Conservation (phyloP, 2,113 vertebrate species). For the Psammodynastes pulverulentus region DNA sequence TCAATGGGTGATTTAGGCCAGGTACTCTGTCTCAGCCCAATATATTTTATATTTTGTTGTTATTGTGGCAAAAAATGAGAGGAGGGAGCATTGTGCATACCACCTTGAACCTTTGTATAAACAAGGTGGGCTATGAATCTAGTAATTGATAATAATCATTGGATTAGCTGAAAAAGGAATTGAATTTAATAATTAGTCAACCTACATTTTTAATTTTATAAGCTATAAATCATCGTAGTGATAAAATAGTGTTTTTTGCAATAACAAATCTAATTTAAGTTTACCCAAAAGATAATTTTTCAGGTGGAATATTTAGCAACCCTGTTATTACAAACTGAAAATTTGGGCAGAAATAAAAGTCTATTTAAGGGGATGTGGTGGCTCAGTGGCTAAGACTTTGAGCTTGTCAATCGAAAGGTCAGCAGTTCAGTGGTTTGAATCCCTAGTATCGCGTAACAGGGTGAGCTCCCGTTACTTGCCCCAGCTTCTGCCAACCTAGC, state of each 20-base stretch:
- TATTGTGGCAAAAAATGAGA: neutral
- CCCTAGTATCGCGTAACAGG: too few species aligned
- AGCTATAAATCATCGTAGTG: neutral
- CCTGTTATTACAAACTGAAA: neutral
- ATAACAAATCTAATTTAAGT: neutral
- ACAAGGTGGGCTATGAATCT: neutral
- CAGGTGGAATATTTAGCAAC: neutral
- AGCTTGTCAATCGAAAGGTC: too few species aligned
- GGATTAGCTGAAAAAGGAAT: accelerated
- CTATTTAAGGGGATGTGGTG: too few species aligned
- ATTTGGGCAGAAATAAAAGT: neutral
- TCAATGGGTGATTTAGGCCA: neutral
- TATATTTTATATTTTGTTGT: neutral
- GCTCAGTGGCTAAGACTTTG: too few species aligned
- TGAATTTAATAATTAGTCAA: neutral
- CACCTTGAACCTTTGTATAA: neutral
- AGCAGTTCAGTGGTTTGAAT: too few species aligned
- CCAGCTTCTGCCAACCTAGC: too few species aligned
- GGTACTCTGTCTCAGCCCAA: neutral
- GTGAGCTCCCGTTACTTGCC: too few species aligned
- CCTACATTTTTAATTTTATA: neutral
- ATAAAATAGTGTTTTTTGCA: neutral
- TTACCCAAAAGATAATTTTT: neutral
- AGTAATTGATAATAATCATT: neutral
- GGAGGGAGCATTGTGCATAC: neutral